phyloP scores from a whole-genome alignment of 2,113 vertebrate species.

The Vombatus ursinus region DNA sequence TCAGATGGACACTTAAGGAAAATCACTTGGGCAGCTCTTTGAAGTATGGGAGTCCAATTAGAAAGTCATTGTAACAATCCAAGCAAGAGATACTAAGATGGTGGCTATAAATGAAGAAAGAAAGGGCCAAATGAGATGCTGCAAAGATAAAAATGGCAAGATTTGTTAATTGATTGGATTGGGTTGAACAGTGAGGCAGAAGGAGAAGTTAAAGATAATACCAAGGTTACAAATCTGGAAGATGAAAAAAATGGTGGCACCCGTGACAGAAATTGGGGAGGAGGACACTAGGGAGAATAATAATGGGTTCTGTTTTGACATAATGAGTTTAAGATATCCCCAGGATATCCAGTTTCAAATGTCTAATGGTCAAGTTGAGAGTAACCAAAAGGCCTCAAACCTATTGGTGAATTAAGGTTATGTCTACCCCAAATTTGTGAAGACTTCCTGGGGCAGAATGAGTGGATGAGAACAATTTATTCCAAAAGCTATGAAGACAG shows the following conservation, averaged over 20 bases:
- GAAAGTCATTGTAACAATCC: background rate
- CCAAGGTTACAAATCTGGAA: background rate
- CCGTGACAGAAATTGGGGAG: background rate
- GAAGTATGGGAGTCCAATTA: background rate
- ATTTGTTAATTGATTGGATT: background rate
- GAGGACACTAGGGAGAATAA: background rate
- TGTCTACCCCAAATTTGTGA: too few relatives aligned
- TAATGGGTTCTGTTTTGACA: background rate
- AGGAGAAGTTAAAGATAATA: background rate
- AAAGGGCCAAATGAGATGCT: background rate
- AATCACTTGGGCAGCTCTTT: background rate
- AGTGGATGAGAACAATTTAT: too few relatives aligned
- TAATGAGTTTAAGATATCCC: too few relatives aligned
- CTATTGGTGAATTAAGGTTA: too few relatives aligned
- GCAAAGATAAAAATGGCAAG: background rate
- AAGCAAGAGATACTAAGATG: background rate
- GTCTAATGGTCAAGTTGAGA: background rate
- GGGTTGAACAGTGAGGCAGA: background rate
- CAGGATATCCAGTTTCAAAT: background rate
- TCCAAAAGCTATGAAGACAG: too few relatives aligned
- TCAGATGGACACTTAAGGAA: background rate
- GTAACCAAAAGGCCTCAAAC: too few relatives aligned
- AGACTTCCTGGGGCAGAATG: too few relatives aligned
- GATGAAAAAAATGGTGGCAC: background rate
- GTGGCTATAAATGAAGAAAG: background rate